Conservation (phyloP, 2,113 vertebrate genomes). For the Siniperca chuatsi region DNA sequence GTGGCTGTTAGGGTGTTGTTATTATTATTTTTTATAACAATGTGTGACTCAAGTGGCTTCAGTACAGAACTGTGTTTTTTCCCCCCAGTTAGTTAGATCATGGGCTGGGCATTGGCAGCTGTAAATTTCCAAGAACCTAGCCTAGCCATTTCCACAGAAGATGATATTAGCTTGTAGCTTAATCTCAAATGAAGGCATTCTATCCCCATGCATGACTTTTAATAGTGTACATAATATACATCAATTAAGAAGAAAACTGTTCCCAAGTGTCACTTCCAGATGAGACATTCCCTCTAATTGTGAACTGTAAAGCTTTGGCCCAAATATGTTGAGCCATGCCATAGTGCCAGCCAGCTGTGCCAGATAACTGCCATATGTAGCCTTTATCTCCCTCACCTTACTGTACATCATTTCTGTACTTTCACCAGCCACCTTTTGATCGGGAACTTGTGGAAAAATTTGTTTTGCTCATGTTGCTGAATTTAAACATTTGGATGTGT, state of each 20-base stretch:
- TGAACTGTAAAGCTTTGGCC: slow-evolving; percentile 1
- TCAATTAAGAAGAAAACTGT: slow-evolving; percentile 7
- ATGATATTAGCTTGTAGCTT: background rate
- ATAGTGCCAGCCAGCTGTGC: background rate
- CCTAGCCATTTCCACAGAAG: background rate
- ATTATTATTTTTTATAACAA: background rate
- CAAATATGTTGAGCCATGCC: background rate
- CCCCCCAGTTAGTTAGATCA: background rate
- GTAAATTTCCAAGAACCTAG: background rate
- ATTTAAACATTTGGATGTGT: background rate
- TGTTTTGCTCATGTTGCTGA: background rate
- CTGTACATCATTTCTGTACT: background rate
- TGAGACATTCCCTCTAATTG: slow-evolving; percentile 1
- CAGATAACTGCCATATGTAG: background rate
- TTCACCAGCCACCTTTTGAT: slow-evolving; percentile 5
- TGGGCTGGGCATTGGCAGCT: slow-evolving; percentile 18
- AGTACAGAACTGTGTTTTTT: background rate
- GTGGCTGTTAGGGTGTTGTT: background rate
- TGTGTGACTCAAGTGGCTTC: slow-evolving; percentile 3
- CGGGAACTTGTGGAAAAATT: background rate
- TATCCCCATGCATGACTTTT: background rate
- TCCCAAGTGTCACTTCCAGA: background rate
- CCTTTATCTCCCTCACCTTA: background rate
- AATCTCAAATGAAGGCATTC: background rate
- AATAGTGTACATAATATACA: background rate